A percentile compares a stretch with the other conserved stretches of the same genome.
Conservation (phyloP, 2,888 invertebrate species). For the Tiphia femorata region DNA sequence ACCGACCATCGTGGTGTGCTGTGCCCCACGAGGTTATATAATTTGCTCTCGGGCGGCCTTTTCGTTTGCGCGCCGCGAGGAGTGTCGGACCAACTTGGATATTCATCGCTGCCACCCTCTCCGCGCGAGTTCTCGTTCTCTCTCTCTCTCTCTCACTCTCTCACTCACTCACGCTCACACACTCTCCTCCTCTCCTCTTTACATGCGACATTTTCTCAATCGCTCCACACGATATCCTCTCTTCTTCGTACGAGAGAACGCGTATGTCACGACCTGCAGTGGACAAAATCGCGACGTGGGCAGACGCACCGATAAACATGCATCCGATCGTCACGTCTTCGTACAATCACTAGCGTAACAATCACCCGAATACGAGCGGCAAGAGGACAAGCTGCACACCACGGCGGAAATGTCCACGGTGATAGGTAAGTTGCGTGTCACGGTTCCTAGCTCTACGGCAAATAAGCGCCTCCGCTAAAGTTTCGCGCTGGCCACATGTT, state of each 20-base stretch:
- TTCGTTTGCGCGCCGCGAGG: constrained; percentile 31
- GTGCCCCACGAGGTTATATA: constrained; percentile 43
- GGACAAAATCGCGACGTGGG: constrained; percentile 23
- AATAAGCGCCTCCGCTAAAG: constrained; percentile 15
- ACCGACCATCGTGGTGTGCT: background rate
- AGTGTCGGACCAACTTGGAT: constrained; percentile 7
- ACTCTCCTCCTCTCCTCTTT: constrained; percentile 12
- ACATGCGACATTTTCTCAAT: too few relatives aligned
- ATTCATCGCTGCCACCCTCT: too few relatives aligned
- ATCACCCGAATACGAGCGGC: constrained; percentile 20
- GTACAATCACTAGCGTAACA: constrained; percentile 30
- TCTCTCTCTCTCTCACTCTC: background rate
- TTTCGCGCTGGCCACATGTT: constrained; percentile 29
- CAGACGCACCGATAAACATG: constrained; percentile 40
- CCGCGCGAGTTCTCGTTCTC: too few relatives aligned
- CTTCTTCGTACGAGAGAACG: constrained; percentile 16
- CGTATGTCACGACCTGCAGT: constrained; percentile 25
- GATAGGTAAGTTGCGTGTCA: constrained; percentile 55
- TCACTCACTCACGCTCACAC: background rate
- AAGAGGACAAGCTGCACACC: constrained; percentile 20
- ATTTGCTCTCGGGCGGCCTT: constrained; percentile 42
- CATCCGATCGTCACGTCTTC: constrained; percentile 21
- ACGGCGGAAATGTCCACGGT: constrained; percentile 52
- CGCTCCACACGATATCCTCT: constrained; percentile 1
- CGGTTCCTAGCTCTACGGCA: constrained; percentile 10